Conservation (phyloP, 2,113 vertebrate species). For the Oryzias javanicus region DNA sequence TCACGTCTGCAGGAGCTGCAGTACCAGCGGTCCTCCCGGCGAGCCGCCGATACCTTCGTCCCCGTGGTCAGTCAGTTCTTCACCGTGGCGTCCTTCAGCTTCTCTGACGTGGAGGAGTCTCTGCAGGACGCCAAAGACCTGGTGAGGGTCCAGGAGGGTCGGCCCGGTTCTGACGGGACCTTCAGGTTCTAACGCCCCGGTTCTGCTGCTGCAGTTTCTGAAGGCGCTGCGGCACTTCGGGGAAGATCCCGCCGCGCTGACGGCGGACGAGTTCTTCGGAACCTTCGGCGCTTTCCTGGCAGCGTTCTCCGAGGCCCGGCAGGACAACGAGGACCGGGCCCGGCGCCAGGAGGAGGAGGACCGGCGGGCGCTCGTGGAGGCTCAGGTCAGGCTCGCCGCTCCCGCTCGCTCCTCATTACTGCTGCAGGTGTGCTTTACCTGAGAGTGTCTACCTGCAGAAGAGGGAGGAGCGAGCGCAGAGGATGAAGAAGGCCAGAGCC, state of each 20-base stretch:
- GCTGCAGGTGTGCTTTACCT: neutral
- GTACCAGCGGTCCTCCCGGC: slow-evolving; percentile 40
- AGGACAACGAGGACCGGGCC: slow-evolving; percentile 45
- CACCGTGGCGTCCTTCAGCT: slow-evolving; percentile 57
- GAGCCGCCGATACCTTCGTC: slow-evolving; percentile 44
- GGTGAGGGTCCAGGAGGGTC: slow-evolving; percentile 51
- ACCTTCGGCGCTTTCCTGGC: slow-evolving; percentile 51
- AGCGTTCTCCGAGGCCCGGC: slow-evolving; percentile 45
- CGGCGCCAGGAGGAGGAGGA: slow-evolving; percentile 55
- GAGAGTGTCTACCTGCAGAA: slow-evolving; percentile 15
- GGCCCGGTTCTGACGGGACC: no score
- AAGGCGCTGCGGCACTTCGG: slow-evolving; percentile 54
- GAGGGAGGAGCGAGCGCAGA: slow-evolving; percentile 50
- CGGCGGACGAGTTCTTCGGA: slow-evolving; percentile 55
- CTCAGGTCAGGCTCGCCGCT: slow-evolving; percentile 33
- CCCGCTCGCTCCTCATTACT: neutral
- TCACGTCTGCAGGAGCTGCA: slow-evolving; percentile 44
- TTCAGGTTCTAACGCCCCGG: no score
- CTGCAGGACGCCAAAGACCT: slow-evolving; percentile 53
- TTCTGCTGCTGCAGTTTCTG: slow-evolving; percentile 25
- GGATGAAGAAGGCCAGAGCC: slow-evolving; percentile 14
- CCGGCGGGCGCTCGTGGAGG: slow-evolving; percentile 40
- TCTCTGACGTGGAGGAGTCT: slow-evolving; percentile 57
- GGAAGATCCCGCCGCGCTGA: slow-evolving; percentile 38
- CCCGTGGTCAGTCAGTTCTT: slow-evolving; percentile 58